Evolutionary conservation across 2,888 invertebrate genomes (phyloP), one percentile per base, ranked within the genome.

Genomic region (Eremobia ochroleuca): DNA sequence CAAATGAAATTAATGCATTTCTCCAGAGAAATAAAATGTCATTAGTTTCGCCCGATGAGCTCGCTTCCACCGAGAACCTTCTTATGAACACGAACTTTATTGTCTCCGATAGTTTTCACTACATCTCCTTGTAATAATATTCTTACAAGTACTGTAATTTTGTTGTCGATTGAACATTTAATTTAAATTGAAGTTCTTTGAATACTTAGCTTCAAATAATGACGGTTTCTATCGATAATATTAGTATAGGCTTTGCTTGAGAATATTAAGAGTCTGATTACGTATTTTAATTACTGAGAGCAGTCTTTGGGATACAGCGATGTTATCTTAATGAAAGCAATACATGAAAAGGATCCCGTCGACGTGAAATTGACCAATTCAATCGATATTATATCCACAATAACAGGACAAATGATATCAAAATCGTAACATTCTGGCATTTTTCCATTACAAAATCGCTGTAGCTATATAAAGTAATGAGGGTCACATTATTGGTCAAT

Each of bases 1-100:
- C 94, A 96, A 96, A 96, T 96, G 95, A 96, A 96, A 96, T 96
- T 96, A 96, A 96, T 96, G 95, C 96, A 95, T 95, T 94, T 92
- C 96, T 95, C 96, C 86, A 88, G 96, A 95, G 96, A 95, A 95
- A 96, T 96, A 96, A 96, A 96, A 96, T 94, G 95, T 95, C 95
- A 95, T 96, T 96, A 96, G 95, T 95, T 94, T 93, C 93, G 92
- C 92, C 90, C 94, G 95, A 95, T 95, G 95, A 95, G 95, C 89
- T 93, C 91, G 93, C 91, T 89, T 87, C 91, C 90, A 66, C 73
- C 77, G 85, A 77, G 92, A 91, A 91, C 90, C 90, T 90, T 90
- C 91, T 92, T 89, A 90, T 89, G 90, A 90, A 91, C 91, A 91
- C 90, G 91, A 91, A 92, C 87, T 92, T 93, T 93, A 92, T 92